A percentile compares a stretch with the other conserved stretches of the same genome.
These are phyloP conservation scores for Caenorhabditis afra DNA, from an alignment of 2,888 invertebrate species.

Conservation along the genomic window DNA sequence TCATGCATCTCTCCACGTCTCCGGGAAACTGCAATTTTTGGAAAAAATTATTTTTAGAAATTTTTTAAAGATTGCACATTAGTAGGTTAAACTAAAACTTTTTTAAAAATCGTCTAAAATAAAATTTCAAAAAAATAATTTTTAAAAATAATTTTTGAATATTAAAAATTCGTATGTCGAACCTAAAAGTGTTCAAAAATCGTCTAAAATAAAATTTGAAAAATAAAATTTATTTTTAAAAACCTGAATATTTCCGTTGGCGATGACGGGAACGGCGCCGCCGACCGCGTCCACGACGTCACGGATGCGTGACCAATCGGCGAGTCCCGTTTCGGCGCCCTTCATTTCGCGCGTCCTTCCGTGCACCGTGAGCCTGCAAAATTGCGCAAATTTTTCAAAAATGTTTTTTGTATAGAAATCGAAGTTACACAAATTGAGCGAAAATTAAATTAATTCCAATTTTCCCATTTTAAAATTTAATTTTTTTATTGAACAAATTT, in stretches of 20 bases:
- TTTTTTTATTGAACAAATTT: too few species aligned
- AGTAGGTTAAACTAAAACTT: not conserved
- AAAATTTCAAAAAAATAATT: too few species aligned
- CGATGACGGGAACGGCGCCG: slow-evolving; percentile 90
- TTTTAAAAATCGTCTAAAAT: not conserved
- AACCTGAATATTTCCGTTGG: slow-evolving; percentile 97
- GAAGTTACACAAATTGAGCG: too few species aligned
- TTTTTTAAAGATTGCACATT: too few species aligned
- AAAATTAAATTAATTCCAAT: not conserved
- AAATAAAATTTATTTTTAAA: not conserved
- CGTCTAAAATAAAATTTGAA: not conserved
- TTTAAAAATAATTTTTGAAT: too few species aligned
- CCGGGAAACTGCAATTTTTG: slow-evolving; percentile 86
- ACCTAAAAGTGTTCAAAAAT: too few species aligned
- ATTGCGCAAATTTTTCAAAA: too few species aligned
- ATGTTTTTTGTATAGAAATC: too few species aligned
- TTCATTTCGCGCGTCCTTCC: slow-evolving; percentile 92
- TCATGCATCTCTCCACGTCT: slow-evolving; percentile 90
- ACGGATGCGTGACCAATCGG: slow-evolving; percentile 93
- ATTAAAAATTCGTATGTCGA: too few species aligned
- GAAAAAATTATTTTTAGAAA: too few species aligned
- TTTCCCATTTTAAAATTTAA: too few species aligned
- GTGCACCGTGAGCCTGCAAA: slow-evolving; percentile 91
- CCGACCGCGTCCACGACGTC: slow-evolving; percentile 90
- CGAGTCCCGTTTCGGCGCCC: slow-evolving; percentile 94